Base-by-base conservation (phyloP, 1,140 invertebrate genomes). In the Maconellicoccus hirsutus region DNA sequence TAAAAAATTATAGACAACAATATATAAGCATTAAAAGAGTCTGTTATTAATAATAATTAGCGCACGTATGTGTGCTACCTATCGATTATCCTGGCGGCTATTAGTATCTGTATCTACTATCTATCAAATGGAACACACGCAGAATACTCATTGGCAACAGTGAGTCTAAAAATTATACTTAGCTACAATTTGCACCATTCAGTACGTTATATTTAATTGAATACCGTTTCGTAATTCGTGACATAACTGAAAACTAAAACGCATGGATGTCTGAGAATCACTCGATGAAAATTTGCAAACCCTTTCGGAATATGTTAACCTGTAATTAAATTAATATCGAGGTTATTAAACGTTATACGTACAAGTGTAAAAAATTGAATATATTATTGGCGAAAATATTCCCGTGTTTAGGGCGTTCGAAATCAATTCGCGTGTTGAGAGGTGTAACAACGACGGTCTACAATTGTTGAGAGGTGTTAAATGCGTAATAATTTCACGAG, bases 101-200 rank as follows among this genome's bases (percentile, higher is more conserved):
- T 52, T 52, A 16, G 10, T 52, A 52, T 6, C n/a, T n/a, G n/a
- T n/a, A n/a, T n/a, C n/a, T n/a, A n/a, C n/a, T n/a, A n/a, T n/a
- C 6, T 19, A 19, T 52, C 42, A 52, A 52, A 52, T 52, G n/a
- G 42, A 19, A 52, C 42, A 52, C 42, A 4, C 42, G 42, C 42
- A 52, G 42, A 52, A 19, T 16, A 16, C n/a, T n/a, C n/a, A n/a
- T n/a, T 3, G 12, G 42, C 42, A 52, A 52, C 42, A 52, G 42
- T 52, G 42, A 52, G 42, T 52, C n/a, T 52, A 52, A 52, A 52
- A 52, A 52, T 52, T n/a, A n/a, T n/a, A n/a, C n/a, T n/a, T 52
- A 52, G 42, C n/a, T 52, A 52, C 42, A 52, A 52, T 52, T 16
- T 52, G 42, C n/a, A 33, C 4, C 29, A n/a, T n/a, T n/a, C 42